These are phyloP conservation scores for Diadegma fenestrale DNA, from an alignment of 2,888 invertebrate species.

Conservation along the genomic window DNA sequence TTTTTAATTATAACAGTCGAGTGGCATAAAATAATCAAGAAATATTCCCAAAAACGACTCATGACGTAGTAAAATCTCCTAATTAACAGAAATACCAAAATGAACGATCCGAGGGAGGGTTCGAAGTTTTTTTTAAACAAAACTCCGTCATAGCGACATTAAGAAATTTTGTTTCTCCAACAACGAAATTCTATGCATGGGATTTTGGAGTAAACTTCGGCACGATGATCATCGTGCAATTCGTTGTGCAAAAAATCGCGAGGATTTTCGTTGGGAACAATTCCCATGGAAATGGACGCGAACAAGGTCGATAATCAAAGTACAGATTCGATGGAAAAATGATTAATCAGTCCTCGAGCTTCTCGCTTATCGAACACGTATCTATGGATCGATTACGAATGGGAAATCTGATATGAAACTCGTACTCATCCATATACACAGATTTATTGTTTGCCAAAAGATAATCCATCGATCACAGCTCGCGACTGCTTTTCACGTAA, in stretches of 20 bases:
- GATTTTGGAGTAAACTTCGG: too few species aligned
- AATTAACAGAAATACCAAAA: background rate
- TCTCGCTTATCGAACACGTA: slow-evolving; percentile 47
- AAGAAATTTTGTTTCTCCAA: background rate
- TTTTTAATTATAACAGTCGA: too few species aligned
- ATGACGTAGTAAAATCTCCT: too few species aligned
- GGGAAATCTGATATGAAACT: slow-evolving; percentile 30
- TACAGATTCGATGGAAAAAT: slow-evolving; percentile 14
- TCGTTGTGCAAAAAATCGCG: background rate
- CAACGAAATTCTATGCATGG: background rate
- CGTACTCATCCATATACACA: slow-evolving; percentile 33
- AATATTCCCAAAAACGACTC: too few species aligned
- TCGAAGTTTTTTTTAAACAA: background rate
- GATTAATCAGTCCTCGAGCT: slow-evolving; percentile 53
- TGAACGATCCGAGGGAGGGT: background rate
- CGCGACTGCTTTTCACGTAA: background rate
- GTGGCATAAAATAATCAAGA: too few species aligned
- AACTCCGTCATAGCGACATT: background rate
- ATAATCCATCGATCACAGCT: slow-evolving; percentile 13
- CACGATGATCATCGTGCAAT: background rate
- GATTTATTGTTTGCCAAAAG: slow-evolving; percentile 54
- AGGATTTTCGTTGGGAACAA: background rate
- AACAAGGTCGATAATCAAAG: slow-evolving; percentile 51
- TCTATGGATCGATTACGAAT: slow-evolving; percentile 53
- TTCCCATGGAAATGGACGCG: slow-evolving; percentile 14